phyloP scores from a whole-genome alignment of 2,797 vertebrate genomes.

The Phaenicophaeus curvirostris region DNA sequence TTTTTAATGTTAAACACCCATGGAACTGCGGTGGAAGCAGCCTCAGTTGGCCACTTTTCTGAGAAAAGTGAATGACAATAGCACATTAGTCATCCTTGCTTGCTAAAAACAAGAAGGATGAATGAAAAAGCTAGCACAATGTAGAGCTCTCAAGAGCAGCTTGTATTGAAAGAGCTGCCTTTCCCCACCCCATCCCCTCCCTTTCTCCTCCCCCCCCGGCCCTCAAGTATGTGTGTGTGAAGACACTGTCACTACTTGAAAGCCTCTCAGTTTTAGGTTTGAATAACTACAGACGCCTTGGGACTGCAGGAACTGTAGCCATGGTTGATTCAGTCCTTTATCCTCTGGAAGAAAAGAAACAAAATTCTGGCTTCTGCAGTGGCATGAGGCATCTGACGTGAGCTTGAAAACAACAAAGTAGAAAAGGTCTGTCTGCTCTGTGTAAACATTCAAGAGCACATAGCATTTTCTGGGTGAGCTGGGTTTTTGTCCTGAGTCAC shows the following conservation, averaged over 20 bases:
- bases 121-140: constrained; percentile 39
- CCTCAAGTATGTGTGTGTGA: not conserved
- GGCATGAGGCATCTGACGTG: not conserved
- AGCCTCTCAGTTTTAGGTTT: not conserved
- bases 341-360: not conserved
- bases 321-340: not conserved
- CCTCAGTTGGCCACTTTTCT: constrained; percentile 41
- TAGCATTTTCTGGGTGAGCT: not conserved
- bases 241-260: not conserved
- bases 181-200: too few relatives aligned
- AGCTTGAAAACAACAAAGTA: not conserved
- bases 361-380: not conserved
- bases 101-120: constrained; percentile 40
- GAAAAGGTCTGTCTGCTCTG: not conserved
- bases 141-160: constrained; percentile 8
- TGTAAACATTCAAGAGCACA: not conserved
- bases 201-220: not conserved
- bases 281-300: not conserved
- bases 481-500: constrained; percentile 8
- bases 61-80: constrained; percentile 54
- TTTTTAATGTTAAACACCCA: constrained; percentile 60
- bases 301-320: not conserved
- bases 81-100: constrained; percentile 41
- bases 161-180: not conserved
- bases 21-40: constrained; percentile 5